Base-by-base conservation (phyloP, 2,888 invertebrate species). In the Pelosia muscerda region DNA sequence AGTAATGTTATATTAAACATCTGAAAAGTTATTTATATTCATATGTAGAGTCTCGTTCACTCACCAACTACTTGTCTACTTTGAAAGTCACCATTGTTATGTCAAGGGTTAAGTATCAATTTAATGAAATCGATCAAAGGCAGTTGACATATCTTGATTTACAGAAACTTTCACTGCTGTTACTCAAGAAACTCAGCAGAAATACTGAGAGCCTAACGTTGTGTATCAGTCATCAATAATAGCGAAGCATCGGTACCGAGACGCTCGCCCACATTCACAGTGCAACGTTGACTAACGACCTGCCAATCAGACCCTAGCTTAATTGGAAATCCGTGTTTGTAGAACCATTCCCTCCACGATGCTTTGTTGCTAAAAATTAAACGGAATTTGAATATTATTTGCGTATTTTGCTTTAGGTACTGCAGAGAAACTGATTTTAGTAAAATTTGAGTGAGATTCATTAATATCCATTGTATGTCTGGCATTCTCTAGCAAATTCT, bases 311-410 rank as follows among this genome's bases (percentile, higher is more conserved):
- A 80, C 90, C 89, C 91, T 89, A 84, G 89, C 91, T 94, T 95
- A 95, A 95, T 95, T 95, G 95, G 92, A 94, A 95, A 95, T 93
- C 95, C 95, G 92, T 95, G 95, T 95, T 95, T 90, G 92, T 87
- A 87, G 86, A 91, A 88, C 92, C 91, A 88, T 89, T 90, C 90
- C 89, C 88, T 87, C 86, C 86, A 83, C 85, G 83, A 84, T 89
- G 90, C 91, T 86, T 93, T 93, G 92, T 92, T 88, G 88, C 88
- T 89, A 93, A 94, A 94, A 93, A 93, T 92, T 92, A 90, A 92
- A 93, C 88, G 89, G 58, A 69, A 66, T 66, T 85, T 85, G 79
- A 71, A 78, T 69, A 58, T 65, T 65, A 69, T 54, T 63, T 68
- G 60, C 58, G 25, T 55, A 65, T 58, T 62, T 65, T 58, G 19